Evolutionary conservation across 2,797 vertebrate species (phyloP), one percentile per base, ranked within the genome.

Genomic region (Thaleichthys pacificus): DNA sequence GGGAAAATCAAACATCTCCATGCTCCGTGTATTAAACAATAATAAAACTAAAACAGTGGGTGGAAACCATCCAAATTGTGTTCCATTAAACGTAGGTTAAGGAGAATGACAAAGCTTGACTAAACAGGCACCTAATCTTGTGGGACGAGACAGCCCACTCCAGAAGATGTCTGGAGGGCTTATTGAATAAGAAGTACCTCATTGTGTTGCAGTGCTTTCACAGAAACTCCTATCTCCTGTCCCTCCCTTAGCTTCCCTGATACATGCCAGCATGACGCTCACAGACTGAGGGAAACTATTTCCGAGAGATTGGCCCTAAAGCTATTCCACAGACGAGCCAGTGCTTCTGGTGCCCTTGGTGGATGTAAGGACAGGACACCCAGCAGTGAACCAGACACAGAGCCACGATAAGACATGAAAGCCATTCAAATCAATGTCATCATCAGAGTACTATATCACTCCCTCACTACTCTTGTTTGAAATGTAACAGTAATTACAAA

Each of bases 371-470:
- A 84, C 77, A 80, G 11, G 68, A 85, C 79, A 76, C 79, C 68
- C 67, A 77, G 62, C 62, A 64, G 71, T 54, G 76, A 61, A 78
- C 75, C 49, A 68, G 68, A 87, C 69, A 71, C 79, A 77, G 22
- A 26, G 68, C 68, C 69, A 61, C 32, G 68, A 77, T 74, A 77
- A 76, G 62, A 78, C 70, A 19, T 70, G 77, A 78, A 85, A 75
- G 80, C 80, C 83, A 88, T 90, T 87, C 89, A 77, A 85, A 85
- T 84, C 80, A 75, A 68, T 81, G 82, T 84, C 79, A 73, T 61
- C 66, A 73, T 3, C 2, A 47, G 73, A 3, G 73, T 32, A 15
- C 64, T 73, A 64, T 15, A 65, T 56, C 63, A 61, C 72, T 72
- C 81, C 63, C 83, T 85, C 86, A 47, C 83, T 88, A 84, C 80